Evolutionary conservation across 2,113 vertebrate species (phyloP).

Genomic region (Petroica traversi): DNA sequence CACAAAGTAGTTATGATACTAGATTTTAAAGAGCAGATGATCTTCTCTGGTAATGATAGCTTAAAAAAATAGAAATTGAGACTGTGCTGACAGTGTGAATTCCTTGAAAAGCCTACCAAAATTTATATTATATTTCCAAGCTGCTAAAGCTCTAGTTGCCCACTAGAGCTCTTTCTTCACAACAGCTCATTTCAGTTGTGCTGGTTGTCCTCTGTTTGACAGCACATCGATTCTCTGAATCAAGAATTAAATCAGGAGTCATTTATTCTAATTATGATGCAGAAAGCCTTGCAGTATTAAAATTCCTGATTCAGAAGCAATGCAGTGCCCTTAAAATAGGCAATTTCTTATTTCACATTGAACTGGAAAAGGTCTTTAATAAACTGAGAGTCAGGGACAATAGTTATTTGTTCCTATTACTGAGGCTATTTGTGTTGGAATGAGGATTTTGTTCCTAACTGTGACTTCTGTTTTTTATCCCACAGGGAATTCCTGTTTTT

Average conservation of each 20-base stretch:
- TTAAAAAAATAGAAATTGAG: neutral
- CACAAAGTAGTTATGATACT: neutral
- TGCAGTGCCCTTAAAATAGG: neutral
- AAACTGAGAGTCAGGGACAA: neutral
- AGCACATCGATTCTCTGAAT: neutral
- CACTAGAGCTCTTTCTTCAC: neutral
- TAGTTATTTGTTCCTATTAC: neutral
- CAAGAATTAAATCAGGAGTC: neutral
- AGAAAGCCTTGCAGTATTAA: neutral
- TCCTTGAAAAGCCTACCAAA: neutral
- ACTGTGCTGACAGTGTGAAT: neutral
- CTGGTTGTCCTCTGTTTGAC: neutral
- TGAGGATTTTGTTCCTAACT: neutral
- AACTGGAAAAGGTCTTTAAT: neutral
- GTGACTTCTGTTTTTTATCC: neutral
- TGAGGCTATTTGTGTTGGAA: neutral
- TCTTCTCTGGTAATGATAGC: neutral
- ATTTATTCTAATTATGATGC: neutral
- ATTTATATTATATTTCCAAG: neutral
- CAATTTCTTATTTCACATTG: neutral
- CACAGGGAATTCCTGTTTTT: neutral
- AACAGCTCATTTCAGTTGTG: neutral
- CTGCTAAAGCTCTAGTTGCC: neutral
- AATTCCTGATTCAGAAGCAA: neutral
- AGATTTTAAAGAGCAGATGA: neutral